Percentiles rank a stretch among this genome's conserved stretches.
Evolutionary conservation across 1,140 invertebrate genomes (phyloP).

Genomic region (Tenebrio molitor): DNA sequence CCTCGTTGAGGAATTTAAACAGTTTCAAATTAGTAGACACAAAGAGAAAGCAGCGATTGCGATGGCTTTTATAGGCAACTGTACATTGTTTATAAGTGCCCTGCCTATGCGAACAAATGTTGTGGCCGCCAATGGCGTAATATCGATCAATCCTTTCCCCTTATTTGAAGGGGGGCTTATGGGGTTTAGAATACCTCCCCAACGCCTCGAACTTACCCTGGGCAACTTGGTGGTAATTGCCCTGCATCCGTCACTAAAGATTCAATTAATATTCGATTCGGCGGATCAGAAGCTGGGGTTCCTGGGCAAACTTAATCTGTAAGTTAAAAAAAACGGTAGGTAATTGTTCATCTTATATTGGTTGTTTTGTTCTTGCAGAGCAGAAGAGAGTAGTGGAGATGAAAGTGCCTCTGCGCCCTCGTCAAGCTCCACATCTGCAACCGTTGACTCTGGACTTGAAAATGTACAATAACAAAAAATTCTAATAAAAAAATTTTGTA

Average conservation of each 20-base stretch:
- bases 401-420: too few species aligned
- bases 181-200: background rate
- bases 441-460: too few species aligned
- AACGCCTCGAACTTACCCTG: background rate
- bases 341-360: too few species aligned
- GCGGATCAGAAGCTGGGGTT: background rate
- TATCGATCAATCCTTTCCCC: background rate
- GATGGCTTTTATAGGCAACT: background rate
- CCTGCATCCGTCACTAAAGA: background rate
- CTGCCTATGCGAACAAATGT: background rate
- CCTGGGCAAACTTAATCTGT: background rate
- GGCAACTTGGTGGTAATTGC: background rate
- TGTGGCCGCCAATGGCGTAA: background rate
- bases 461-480: too few species aligned
- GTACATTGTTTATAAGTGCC: background rate
- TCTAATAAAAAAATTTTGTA: too few species aligned
- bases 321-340: conserved; percentile 11
- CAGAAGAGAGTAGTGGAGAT: too few species aligned
- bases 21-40: conserved; percentile 12
- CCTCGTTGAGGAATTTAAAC: conserved; percentile 18
- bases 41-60: too few species aligned
- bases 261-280: background rate
- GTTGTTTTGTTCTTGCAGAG: too few species aligned
- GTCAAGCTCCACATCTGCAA: too few species aligned
- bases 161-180: background rate